Evolutionary conservation across 92 coral and sea anemone species (phyloP).

Genomic region (Palythoa caribaeorum): DNA sequence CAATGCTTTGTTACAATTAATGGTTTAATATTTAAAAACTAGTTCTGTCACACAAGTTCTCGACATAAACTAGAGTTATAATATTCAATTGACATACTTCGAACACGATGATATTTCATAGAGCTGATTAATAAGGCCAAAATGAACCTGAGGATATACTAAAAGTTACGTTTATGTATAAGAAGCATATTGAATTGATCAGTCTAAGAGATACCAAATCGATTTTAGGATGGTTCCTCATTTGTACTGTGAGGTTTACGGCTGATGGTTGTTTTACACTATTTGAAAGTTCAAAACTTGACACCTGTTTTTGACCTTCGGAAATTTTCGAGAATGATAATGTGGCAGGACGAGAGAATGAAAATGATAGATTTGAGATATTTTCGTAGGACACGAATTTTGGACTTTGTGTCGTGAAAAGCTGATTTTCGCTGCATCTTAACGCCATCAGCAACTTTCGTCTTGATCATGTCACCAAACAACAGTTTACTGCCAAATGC

Average conservation of each 20-base stretch:
- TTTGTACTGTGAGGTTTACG: background rate
- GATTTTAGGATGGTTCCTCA: too few relatives aligned
- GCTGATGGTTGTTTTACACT: background rate
- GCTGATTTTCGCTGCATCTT: background rate
- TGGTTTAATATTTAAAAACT: too few relatives aligned
- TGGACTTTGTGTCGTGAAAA: background rate
- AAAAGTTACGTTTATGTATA: too few relatives aligned
- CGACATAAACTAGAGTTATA: too few relatives aligned
- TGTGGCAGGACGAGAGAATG: background rate
- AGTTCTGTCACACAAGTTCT: too few relatives aligned
- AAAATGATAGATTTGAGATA: background rate
- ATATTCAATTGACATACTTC: too few relatives aligned
- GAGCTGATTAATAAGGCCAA: too few relatives aligned
- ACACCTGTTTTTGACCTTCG: background rate
- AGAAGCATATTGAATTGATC: too few relatives aligned
- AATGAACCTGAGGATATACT: too few relatives aligned
- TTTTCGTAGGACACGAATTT: background rate
- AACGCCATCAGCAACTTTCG: background rate
- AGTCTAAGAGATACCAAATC: too few relatives aligned
- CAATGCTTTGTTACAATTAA: too few relatives aligned
- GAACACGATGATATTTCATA: too few relatives aligned
- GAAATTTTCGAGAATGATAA: background rate
- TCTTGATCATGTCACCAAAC: background rate
- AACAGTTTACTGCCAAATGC: slow-evolving; percentile 61
- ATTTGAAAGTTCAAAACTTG: background rate